Conservation (phyloP, 2,113 vertebrate genomes). For the Lonchura striata region DNA sequence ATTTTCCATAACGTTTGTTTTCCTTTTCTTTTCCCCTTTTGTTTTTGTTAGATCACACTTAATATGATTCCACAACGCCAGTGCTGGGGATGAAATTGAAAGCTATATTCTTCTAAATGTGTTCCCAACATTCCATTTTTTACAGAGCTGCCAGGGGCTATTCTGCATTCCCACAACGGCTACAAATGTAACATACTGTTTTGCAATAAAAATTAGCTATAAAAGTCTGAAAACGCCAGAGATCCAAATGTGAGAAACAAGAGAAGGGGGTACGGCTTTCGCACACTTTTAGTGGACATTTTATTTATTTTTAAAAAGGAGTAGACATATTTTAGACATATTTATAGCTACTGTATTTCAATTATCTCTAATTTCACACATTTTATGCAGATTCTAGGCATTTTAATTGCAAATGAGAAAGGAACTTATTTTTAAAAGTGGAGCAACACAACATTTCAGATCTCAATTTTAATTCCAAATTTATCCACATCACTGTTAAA, state of each 20-base stretch:
- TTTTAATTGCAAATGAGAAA: conserved; percentile 80
- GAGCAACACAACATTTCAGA: conserved; percentile 77
- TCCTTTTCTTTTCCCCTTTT: not conserved
- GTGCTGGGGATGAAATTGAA: conserved; percentile 51
- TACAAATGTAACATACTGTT: conserved; percentile 71
- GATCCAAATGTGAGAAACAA: conserved; percentile 66
- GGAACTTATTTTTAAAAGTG: conserved; percentile 79
- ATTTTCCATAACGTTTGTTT: not conserved
- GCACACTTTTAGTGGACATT: conserved; percentile 76
- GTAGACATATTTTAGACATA: conserved; percentile 73
- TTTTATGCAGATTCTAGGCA: conserved; percentile 77
- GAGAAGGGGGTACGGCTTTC: conserved; percentile 50
- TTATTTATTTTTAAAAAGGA: conserved; percentile 79
- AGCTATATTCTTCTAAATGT: conserved; percentile 65
- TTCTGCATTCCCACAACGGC: conserved; percentile 63
- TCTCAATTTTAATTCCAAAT: conserved; percentile 77
- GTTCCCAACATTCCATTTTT: conserved; percentile 61
- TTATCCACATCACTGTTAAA: conserved; percentile 67
- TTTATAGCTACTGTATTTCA: conserved; percentile 81
- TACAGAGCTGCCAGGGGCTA: conserved; percentile 63
- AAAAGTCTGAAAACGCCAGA: conserved; percentile 74
- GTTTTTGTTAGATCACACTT: conserved; percentile 39
- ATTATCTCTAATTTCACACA: conserved; percentile 82
- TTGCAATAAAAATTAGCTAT: conserved; percentile 77
- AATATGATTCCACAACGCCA: conserved; percentile 56